These are phyloP conservation scores for Botrylloides violaceus DNA, from an alignment of 23 tunicate genomes.

Conservation along the genomic window DNA sequence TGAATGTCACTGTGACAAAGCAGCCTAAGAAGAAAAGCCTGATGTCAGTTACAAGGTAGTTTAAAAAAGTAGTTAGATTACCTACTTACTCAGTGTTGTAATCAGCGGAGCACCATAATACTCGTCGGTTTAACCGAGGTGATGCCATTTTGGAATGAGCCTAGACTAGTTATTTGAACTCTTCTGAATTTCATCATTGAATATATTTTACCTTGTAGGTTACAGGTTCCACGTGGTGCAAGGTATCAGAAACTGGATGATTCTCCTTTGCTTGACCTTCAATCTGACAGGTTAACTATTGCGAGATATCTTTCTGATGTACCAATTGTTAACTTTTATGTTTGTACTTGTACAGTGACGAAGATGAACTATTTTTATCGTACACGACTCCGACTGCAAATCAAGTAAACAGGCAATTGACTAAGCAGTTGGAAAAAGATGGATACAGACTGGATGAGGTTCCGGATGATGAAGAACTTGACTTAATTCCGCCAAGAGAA, in stretches of 20 bases:
- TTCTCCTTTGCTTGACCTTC: constrained; percentile 56
- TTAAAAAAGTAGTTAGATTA: no score
- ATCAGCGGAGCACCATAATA: no score
- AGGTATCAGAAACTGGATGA: constrained; percentile 58
- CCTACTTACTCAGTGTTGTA: no score
- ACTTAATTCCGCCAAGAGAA: constrained; percentile 83
- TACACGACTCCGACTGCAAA: constrained; percentile 34
- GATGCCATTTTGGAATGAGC: no score
- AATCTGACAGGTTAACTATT: constrained; percentile 54
- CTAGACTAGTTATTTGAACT: no score
- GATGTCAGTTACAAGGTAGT: constrained; percentile 66
- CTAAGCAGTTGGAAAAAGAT: constrained; percentile 76
- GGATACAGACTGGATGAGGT: constrained; percentile 82
- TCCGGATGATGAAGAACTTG: constrained; percentile 83
- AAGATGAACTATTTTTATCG: constrained; percentile 71
- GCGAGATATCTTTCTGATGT: no score
- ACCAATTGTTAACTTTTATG: no score
- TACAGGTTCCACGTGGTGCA: constrained; percentile 46
- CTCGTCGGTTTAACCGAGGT: no score
- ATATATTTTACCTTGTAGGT: constrained; percentile 28
- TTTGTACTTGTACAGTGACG: constrained; percentile 28
- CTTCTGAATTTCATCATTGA: no score
- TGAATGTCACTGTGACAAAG: constrained; percentile 19
- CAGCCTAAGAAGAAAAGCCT: constrained; percentile 55
- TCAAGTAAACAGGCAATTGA: constrained; percentile 67